Percentiles rank a stretch among this genome's conserved stretches.
Evolutionary conservation across 1,140 invertebrate genomes (phyloP).

Genomic region (Drosophila baimaii): DNA sequence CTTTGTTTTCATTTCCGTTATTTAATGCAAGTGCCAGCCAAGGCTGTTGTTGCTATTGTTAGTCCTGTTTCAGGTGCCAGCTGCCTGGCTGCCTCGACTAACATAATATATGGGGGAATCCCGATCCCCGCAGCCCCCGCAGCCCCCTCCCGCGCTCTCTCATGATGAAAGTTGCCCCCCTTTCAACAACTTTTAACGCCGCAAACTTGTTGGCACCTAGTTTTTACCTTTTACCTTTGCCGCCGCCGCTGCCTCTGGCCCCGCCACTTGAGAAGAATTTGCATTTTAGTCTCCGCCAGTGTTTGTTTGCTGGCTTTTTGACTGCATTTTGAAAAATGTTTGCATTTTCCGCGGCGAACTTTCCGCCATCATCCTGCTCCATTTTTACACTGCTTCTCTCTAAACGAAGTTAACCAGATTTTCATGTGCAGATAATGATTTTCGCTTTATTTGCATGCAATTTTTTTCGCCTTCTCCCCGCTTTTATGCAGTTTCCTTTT

Average conservation of each 20-base stretch:
- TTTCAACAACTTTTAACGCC: slow-evolving; percentile 72
- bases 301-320: slow-evolving; percentile 71
- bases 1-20: slow-evolving; percentile 82
- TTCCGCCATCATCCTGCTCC: slow-evolving; percentile 15
- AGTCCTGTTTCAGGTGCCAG: slow-evolving; percentile 48
- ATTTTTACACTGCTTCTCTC: slow-evolving; percentile 24
- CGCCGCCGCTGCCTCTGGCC: slow-evolving; percentile 10
- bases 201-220: slow-evolving; percentile 75
- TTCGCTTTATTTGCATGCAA: slow-evolving; percentile 74
- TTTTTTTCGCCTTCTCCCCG: slow-evolving; percentile 21
- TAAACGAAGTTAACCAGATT: slow-evolving; percentile 79
- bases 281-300: slow-evolving; percentile 50
- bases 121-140: slow-evolving; percentile 13
- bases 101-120: slow-evolving; percentile 69
- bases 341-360: slow-evolving; percentile 49
- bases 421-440: slow-evolving; percentile 76
- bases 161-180: slow-evolving; percentile 48
- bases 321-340: slow-evolving; percentile 75
- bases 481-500: slow-evolving; percentile 25
- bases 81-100: slow-evolving; percentile 67
- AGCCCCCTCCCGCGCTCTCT: not conserved
- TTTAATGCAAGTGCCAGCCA: slow-evolving; percentile 74
- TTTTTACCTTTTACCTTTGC: slow-evolving; percentile 27
- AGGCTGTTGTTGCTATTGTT: slow-evolving; percentile 52
- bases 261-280: slow-evolving; percentile 66